Base-by-base conservation (phyloP, 35 echinoderm and acorn worm species). In the Hemicentrotus pulcherrimus region DNA sequence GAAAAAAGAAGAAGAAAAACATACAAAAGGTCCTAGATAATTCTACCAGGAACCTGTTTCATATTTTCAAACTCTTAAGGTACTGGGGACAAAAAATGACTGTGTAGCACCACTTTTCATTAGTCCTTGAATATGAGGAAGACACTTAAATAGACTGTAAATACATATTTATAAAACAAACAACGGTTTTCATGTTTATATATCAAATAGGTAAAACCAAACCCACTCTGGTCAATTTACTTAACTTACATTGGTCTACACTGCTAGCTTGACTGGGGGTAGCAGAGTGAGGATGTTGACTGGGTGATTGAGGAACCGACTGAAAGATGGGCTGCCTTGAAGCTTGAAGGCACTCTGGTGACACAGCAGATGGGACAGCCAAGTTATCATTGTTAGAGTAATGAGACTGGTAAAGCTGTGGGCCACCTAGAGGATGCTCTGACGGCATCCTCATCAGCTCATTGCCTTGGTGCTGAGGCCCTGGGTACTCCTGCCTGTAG, bases 361-460 rank as follows among this genome's bases (percentile, higher is more conserved):
- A 94, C 31, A 94, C 30, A 12, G 32, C 47, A 31, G 59, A 46
- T 58, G 91, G 91, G 14, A 93, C 4, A 14, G 91, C 91, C 30
- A 48, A 4, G n/a, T 93, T 93, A 31, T 93, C 48, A 31, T 93
- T 46, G 48, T 58, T 93, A 28, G 91, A 93, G 41, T 31, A 58
- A 6, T 93, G 46, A 11, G 91, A 93, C 10, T 46, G 32, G 48
- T 93, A 93, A 8, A 1, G 45, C 91, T 55, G 46, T 6, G 91
- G 91, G 48, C 46, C 30, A 58, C 91, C 91, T 46, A 93, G 47
- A 47, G 91, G 46, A 47, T 93, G 48, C 48, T 93, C 91, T 13
- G 91, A 93, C 6, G 91, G 91, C 22, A 31, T 24, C 16, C 48
- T 13, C 91, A 50, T 47, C 32, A 93, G 46, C 9, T 58, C 48